Evolutionary conservation across 2,113 vertebrate species (phyloP).

Genomic region (Sinocyclocheilus rhinocerous): DNA sequence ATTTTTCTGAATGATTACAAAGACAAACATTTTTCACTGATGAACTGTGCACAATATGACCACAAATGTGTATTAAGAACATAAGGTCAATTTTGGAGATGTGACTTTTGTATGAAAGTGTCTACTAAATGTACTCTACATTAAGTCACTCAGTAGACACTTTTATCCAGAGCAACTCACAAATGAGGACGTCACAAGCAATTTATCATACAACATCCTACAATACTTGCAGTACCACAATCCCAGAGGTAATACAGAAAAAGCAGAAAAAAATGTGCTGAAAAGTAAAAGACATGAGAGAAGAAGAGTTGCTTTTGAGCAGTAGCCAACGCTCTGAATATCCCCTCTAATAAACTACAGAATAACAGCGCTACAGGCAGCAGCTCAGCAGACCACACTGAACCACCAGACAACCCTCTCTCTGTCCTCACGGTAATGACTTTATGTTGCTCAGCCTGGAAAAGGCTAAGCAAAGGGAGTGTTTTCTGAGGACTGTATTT

Average conservation of each 20-base stretch:
- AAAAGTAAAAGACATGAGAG: background rate
- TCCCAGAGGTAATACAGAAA: background rate
- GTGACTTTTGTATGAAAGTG: background rate
- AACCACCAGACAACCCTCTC: background rate
- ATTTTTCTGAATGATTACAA: background rate
- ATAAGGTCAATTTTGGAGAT: background rate
- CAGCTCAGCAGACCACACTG: conserved; percentile 1
- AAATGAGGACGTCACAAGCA: background rate
- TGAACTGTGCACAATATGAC: too few species aligned
- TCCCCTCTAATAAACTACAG: background rate
- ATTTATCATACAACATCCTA: background rate
- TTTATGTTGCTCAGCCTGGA: conserved; percentile 32
- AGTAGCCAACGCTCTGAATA: background rate
- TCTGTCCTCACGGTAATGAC: conserved; percentile 42
- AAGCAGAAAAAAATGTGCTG: background rate
- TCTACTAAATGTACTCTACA: background rate
- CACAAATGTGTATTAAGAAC: background rate
- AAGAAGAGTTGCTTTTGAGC: background rate
- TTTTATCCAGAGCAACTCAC: background rate
- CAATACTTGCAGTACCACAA: background rate
- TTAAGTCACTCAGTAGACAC: background rate
- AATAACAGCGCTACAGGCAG: background rate
- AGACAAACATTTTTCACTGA: background rate
- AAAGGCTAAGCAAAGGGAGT: conserved; percentile 37
- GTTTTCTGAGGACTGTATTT: conserved; percentile 54